Conservation (phyloP, 2,113 vertebrate species). For the Atlantisia rogersi region DNA sequence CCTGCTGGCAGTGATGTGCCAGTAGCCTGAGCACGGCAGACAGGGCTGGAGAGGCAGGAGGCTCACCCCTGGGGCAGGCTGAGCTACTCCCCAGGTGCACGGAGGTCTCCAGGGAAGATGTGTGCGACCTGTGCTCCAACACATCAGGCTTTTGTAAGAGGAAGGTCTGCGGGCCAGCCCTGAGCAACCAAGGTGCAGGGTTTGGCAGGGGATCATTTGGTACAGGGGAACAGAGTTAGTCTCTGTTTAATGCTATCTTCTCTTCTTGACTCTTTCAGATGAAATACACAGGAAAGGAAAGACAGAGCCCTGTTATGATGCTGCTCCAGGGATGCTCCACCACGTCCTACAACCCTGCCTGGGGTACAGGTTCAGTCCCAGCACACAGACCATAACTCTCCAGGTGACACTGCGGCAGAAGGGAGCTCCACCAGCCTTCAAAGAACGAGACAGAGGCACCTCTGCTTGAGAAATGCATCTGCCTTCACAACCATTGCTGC, state of each 20-base stretch:
- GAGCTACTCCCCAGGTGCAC: accelerated
- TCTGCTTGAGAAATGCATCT: background rate
- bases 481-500: background rate
- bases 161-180: background rate
- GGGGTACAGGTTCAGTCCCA: background rate
- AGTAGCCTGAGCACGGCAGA: background rate
- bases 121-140: background rate
- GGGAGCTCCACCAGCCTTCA: background rate
- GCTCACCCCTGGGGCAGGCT: background rate
- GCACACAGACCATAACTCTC: background rate
- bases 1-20: background rate
- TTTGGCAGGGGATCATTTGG: background rate
- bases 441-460: background rate
- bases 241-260: background rate
- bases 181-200: background rate
- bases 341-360: background rate
- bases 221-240: background rate
- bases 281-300: background rate
- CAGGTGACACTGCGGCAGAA: background rate
- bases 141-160: background rate
- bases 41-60: background rate
- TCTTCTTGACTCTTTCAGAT: conserved; percentile 51
- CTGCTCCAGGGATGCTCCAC: background rate
- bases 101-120: background rate
- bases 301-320: background rate